Percentiles rank a stretch among this genome's conserved stretches.
These are phyloP conservation scores for Parnassius mnemosyne DNA, from an alignment of 2,888 invertebrate species.

Conservation along the genomic window DNA sequence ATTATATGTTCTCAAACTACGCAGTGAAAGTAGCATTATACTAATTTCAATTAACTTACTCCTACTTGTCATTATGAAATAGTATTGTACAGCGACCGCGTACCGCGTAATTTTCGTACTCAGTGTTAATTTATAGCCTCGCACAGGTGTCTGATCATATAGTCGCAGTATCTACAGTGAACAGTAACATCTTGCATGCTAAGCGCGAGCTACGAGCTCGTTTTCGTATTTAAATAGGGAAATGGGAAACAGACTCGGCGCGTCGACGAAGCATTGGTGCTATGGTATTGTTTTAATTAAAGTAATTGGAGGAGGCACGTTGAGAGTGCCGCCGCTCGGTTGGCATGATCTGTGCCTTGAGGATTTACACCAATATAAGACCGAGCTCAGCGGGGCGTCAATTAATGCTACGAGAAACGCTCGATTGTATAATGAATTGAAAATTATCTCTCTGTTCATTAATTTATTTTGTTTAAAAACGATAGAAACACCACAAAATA, in stretches of 20 bases:
- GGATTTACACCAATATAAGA: conserved; percentile 78
- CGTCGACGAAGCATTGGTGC: conserved; percentile 75
- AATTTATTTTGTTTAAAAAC: not conserved
- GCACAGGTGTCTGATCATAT: conserved; percentile 48
- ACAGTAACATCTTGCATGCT: conserved; percentile 73
- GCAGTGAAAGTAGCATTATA: conserved; percentile 1
- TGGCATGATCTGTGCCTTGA: conserved; percentile 78
- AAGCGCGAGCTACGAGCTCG: conserved; percentile 70
- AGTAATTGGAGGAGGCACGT: conserved; percentile 79
- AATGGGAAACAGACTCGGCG: conserved; percentile 77
- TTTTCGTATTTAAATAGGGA: conserved; percentile 80
- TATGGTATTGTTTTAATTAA: conserved; percentile 80
- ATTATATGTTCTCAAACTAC: no score
- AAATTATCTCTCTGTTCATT: conserved; percentile 30
- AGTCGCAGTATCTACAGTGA: conserved; percentile 43
- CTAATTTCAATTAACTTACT: conserved; percentile 7
- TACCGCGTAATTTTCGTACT: conserved; percentile 20
- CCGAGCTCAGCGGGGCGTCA: conserved; percentile 67
- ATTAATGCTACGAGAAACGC: conserved; percentile 63
- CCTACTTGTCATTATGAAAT: conserved; percentile 21
- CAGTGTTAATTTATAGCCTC: conserved; percentile 36
- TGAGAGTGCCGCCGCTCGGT: conserved; percentile 71
- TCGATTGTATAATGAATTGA: conserved; percentile 45
- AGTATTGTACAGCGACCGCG: conserved; percentile 28
- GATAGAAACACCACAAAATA: no score